Base-by-base conservation (phyloP, 2,888 invertebrate species). In the Orgyia antiqua region DNA sequence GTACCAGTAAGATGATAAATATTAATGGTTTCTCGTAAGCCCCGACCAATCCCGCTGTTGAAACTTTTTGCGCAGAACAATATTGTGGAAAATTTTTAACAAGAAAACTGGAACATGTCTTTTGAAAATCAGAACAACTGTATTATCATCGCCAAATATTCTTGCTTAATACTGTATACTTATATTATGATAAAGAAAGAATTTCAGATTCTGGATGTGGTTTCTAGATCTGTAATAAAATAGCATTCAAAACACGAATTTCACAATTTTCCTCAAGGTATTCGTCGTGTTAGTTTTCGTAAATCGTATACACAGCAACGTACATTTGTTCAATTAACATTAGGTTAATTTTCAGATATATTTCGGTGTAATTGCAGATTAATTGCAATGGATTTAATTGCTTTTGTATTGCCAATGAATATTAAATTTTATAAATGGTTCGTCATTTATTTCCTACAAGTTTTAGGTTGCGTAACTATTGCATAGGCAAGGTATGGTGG, bases 1-100 rank as follows among this genome's bases (percentile, higher is more conserved):
- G 53, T 62, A 58, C 49, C 61, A 52, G 62, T 61, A 59, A 71
- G 58, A 66, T 73, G 63, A 67, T 82, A 65, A 78, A 83, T 83
- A 80, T 80, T 74, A 63, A 78, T 68, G 45, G 39, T 37, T 39
- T 37, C 42, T 43, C 48, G 51, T 59, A 58, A 65, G 66, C 52
- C 57, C 42, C 51, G 37, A 38, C 46, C 52, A 51, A 56, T 57
- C 56, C 60, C 53, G 50, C 43, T 52, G 46, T 58, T 33, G 39
- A 33, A 34, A 32, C 41, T 56, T 69, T 68, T 65, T 60, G 53
- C 59, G 51, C 45, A 47, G 48, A 34, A 49, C 38, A 27, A 29
- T 37, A 38, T n/a, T n/a, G 50, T 61, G 73, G 70, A 69, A 69
- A 64, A 47, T 38, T 70, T 66, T 51, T 54, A 54, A 67, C 68